A percentile compares a stretch with the other conserved stretches of the same genome.
Conservation (phyloP, 2,113 vertebrate species). For the Oxygymnocypris stewartii region DNA sequence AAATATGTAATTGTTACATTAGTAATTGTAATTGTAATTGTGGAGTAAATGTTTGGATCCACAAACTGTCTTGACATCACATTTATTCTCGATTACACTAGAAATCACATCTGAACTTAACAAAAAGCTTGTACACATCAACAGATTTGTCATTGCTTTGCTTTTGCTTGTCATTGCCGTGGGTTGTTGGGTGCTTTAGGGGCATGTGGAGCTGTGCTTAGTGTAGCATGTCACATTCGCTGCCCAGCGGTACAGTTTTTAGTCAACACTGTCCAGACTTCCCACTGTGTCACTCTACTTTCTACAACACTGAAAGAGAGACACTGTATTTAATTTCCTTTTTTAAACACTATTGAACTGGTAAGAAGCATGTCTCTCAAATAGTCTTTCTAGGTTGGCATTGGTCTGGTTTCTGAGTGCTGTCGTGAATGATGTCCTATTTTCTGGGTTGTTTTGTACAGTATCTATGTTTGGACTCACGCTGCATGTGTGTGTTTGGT, state of each 20-base stretch:
- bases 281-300: background rate
- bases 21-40: too few relatives aligned
- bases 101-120: background rate
- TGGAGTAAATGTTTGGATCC: background rate
- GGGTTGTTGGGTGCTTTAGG: background rate
- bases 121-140: background rate
- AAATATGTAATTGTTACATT: background rate
- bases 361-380: background rate
- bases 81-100: background rate
- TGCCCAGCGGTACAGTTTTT: conserved; percentile 2
- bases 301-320: background rate
- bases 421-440: background rate
- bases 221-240: conserved; percentile 17
- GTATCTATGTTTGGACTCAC: background rate
- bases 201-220: conserved; percentile 14
- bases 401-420: background rate
- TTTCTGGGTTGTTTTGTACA: background rate
- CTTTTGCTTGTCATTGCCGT: conserved; percentile 7
- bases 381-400: background rate
- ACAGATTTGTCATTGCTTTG: conserved; percentile 15
- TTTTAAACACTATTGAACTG: background rate
- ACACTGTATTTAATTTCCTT: background rate
- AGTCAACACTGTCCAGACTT: conserved; percentile 12
- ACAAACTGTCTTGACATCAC: background rate
- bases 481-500: background rate